Evolutionary conservation across 2,888 invertebrate species (phyloP).

Genomic region (Shargacucullia verbasci): DNA sequence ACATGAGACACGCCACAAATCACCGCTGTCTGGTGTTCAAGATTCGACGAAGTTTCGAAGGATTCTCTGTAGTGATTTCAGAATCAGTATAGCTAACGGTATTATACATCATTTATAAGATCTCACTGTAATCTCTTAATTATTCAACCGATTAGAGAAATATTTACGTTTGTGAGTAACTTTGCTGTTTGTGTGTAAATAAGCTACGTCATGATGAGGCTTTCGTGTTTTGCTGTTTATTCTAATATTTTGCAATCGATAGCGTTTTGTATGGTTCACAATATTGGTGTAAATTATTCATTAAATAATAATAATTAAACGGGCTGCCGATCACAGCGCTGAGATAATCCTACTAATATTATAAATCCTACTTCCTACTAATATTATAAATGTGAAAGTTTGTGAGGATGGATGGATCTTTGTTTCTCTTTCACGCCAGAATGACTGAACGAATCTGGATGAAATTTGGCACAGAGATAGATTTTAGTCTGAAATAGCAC

Average conservation of each 20-base stretch:
- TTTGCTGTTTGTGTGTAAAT: constrained; percentile 27
- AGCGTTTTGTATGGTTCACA: constrained; percentile 1
- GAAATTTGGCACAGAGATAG: no score
- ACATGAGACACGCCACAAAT: constrained; percentile 44
- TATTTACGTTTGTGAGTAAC: constrained; percentile 31
- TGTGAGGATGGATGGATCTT: no score
- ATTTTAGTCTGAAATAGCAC: no score
- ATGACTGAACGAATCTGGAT: no score
- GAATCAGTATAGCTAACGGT: constrained; percentile 18
- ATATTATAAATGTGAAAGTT: no score
- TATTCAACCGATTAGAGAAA: constrained; percentile 43
- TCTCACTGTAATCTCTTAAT: constrained; percentile 31
- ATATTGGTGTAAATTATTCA: no score
- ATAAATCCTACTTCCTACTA: no score
- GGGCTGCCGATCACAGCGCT: no score
- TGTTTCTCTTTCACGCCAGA: no score
- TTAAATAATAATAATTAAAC: no score
- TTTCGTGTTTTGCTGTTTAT: constrained; percentile 13
- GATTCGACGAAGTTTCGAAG: constrained; percentile 29
- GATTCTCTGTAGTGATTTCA: constrained; percentile 33
- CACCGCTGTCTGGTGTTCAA: constrained; percentile 25
- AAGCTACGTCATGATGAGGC: constrained; percentile 16
- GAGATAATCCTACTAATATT: no score
- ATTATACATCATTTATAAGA: constrained; percentile 38
- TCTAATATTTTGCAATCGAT: constrained; percentile 10